Percentiles rank a stretch among this genome's conserved stretches.
Conservation (phyloP, 2,888 invertebrate genomes). For the Biston stratarius region DNA sequence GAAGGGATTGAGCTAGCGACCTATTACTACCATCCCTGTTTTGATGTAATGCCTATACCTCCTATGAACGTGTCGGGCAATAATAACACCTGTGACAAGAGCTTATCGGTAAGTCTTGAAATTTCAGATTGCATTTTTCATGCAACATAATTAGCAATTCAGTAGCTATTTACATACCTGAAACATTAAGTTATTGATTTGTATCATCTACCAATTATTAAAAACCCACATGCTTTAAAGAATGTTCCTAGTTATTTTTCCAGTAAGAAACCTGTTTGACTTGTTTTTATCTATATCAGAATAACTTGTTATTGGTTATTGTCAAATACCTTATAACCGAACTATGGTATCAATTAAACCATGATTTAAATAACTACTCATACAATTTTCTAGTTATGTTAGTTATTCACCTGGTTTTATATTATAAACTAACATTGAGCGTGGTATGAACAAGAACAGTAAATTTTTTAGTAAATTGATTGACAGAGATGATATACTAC, state of each 20-base stretch:
- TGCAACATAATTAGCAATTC: conserved; percentile 1
- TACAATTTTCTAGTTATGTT: background rate
- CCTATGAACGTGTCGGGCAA: conserved; percentile 56
- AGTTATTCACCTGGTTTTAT: too few species aligned
- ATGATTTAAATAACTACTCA: background rate
- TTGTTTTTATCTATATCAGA: conserved; percentile 11
- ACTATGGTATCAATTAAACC: background rate
- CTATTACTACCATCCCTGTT: conserved; percentile 78
- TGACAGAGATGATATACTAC: too few species aligned
- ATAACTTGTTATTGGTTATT: conserved; percentile 5
- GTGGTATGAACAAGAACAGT: too few species aligned
- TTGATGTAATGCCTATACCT: conserved; percentile 54
- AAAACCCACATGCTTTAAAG: conserved; percentile 14
- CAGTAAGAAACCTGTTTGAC: conserved; percentile 31
- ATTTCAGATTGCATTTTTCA: conserved; percentile 34
- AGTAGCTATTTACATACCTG: conserved; percentile 3
- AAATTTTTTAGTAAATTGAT: too few species aligned
- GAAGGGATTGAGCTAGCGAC: conserved; percentile 60
- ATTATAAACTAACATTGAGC: too few species aligned
- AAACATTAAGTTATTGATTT: background rate
- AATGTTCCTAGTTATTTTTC: conserved; percentile 24
- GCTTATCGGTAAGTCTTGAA: conserved; percentile 65
- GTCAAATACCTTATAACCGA: background rate
- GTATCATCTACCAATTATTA: background rate
- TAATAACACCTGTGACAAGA: conserved; percentile 40